These are phyloP conservation scores for Macrophya annulata DNA, from an alignment of 2,888 invertebrate species.

Conservation along the genomic window DNA sequence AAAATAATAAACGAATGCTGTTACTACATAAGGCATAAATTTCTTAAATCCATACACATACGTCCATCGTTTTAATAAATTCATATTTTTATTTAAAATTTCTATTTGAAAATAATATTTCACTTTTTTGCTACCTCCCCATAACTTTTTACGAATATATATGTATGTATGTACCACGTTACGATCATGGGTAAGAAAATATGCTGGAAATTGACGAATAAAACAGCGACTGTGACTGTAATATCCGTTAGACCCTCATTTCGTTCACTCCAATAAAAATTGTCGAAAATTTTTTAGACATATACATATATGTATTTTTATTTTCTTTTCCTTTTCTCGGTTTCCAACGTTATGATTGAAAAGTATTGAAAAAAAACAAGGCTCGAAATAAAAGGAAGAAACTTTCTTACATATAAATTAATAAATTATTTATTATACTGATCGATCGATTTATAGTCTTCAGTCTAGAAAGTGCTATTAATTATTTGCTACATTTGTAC, in stretches of 20 bases:
- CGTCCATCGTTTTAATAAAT: not conserved
- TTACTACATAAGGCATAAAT: not conserved
- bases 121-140: not conserved
- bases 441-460: too few relatives aligned
- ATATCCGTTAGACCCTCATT: not conserved
- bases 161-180: not conserved
- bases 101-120: not conserved
- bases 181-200: constrained; percentile 10
- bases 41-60: not conserved
- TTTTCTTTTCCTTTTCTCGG: not conserved
- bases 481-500: too few relatives aligned
- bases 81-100: not conserved
- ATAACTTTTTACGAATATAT: not conserved
- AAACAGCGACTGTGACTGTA: not conserved
- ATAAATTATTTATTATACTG: too few relatives aligned
- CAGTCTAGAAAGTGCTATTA: too few relatives aligned
- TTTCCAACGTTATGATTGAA: not conserved
- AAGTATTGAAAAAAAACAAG: not conserved
- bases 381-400: too few relatives aligned
- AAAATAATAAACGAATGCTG: not conserved
- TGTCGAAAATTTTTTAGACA: not conserved
- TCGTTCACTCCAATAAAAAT: not conserved
- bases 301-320: too few relatives aligned
- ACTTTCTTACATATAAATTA: too few relatives aligned
- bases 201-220: not conserved